A percentile compares a stretch with the other conserved stretches of the same genome.
These are phyloP conservation scores for Brotula barbata DNA, from an alignment of 2,797 vertebrate species.

Conservation along the genomic window DNA sequence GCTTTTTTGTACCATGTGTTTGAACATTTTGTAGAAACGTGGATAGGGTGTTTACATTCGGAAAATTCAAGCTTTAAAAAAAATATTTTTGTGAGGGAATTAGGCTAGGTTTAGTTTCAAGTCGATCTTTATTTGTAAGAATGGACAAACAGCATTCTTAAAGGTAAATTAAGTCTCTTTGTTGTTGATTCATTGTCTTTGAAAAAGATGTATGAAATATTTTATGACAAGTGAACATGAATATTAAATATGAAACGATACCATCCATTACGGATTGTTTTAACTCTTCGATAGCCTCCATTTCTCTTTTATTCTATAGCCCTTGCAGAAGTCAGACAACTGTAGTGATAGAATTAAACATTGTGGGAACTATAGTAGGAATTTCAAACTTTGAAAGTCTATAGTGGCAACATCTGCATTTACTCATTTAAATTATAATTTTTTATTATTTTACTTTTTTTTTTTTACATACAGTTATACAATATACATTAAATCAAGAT, in stretches of 20 bases:
- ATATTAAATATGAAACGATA: constrained; percentile 72
- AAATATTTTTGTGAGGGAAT: constrained; percentile 68
- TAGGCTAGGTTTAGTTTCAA: constrained; percentile 49
- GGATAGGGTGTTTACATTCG: constrained; percentile 69
- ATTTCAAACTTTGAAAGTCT: neutral
- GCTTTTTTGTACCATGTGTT: constrained; percentile 75
- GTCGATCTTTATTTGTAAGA: constrained; percentile 59
- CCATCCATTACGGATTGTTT: constrained; percentile 55
- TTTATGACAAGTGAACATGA: constrained; percentile 68
- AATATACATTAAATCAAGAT: constrained; percentile 25
- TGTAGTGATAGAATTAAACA: neutral
- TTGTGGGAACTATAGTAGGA: neutral
- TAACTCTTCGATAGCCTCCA: constrained; percentile 16
- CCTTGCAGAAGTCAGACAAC: neutral
- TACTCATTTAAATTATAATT: constrained; percentile 4
- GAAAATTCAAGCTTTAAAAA: constrained; percentile 68
- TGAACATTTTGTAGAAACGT: constrained; percentile 72
- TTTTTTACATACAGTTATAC: too few species aligned
- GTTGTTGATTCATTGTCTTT: constrained; percentile 59
- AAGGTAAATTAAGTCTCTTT: constrained; percentile 49
- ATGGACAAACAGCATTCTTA: constrained; percentile 58
- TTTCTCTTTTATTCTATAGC: constrained; percentile 1
- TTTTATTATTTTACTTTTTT: too few species aligned
- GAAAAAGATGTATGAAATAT: constrained; percentile 67
- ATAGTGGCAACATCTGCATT: constrained; percentile 7